Evolutionary conservation across 1,140 invertebrate genomes (phyloP).

Genomic region (Dendroctonus valens): DNA sequence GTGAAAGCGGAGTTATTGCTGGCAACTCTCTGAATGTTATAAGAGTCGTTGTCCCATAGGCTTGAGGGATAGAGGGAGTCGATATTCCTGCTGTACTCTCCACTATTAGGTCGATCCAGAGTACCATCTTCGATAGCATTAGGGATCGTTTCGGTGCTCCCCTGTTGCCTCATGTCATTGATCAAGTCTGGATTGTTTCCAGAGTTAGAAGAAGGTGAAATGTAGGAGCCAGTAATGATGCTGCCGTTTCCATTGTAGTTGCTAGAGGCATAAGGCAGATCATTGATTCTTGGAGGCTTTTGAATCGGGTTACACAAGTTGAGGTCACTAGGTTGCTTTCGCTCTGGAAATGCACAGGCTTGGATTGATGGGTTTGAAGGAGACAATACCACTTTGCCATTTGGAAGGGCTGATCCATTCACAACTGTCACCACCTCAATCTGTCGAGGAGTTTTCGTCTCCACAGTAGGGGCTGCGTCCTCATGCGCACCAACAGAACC

Average conservation of each 20-base stretch:
- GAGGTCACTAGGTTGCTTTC: conserved; percentile 51
- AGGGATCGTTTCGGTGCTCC: conserved; percentile 52
- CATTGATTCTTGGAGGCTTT: conserved; percentile 65
- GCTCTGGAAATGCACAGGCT: conserved; percentile 50
- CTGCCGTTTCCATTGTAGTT: conserved; percentile 63
- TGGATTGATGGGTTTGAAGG: conserved; percentile 53
- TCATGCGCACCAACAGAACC: conserved; percentile 68
- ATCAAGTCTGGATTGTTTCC: conserved; percentile 81
- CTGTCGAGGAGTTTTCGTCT: conserved; percentile 72
- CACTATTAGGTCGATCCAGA: conserved; percentile 58
- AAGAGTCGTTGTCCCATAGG: conserved; percentile 55
- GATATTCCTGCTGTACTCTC: conserved; percentile 68
- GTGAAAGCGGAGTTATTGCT: conserved; percentile 52
- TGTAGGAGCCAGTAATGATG: conserved; percentile 60
- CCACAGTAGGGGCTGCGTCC: conserved; percentile 66
- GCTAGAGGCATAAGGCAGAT: conserved; percentile 62
- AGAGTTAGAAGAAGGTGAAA: conserved; percentile 67
- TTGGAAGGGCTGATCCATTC: conserved; percentile 54
- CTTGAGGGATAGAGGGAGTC: conserved; percentile 71
- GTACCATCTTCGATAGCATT: conserved; percentile 36
- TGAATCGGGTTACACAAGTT: conserved; percentile 65
- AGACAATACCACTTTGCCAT: conserved; percentile 50
- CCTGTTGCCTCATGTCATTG: conserved; percentile 67
- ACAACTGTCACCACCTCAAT: conserved; percentile 66
- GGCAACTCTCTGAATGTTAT: conserved; percentile 47